Percentiles rank a stretch among this genome's conserved stretches.
Evolutionary conservation across 2,113 vertebrate genomes (phyloP).

Genomic region (Perca fluviatilis): DNA sequence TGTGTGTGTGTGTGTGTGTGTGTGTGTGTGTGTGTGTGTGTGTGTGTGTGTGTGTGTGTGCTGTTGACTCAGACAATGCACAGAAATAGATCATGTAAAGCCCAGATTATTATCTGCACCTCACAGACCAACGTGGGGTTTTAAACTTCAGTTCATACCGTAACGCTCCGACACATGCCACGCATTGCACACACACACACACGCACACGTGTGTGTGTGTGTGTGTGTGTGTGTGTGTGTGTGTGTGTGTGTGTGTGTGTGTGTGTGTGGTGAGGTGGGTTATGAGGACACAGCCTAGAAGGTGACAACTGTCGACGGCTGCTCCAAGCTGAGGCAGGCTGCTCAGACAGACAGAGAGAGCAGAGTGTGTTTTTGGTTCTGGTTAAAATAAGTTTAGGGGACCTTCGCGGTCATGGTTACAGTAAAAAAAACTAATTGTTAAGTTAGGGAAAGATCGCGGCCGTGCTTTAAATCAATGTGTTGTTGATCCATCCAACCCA

Average conservation of each 20-base stretch:
- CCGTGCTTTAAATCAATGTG: too few relatives aligned
- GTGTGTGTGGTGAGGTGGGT: slow-evolving; percentile 31
- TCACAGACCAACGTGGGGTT: slow-evolving; percentile 32
- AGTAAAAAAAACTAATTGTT: background rate
- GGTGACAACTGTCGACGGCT: slow-evolving; percentile 36
- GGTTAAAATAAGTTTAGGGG: too few relatives aligned
- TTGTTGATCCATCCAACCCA: too few relatives aligned
- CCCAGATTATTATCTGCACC: slow-evolving; percentile 58
- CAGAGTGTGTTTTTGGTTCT: background rate
- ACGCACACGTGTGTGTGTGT: background rate
- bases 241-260: slow-evolving; percentile 15
- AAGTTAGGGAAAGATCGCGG: background rate
- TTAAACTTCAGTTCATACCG: slow-evolving; percentile 18
- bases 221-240: slow-evolving; percentile 5
- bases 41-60: background rate
- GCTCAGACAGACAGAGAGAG: slow-evolving; percentile 4
- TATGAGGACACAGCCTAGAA: slow-evolving; percentile 9
- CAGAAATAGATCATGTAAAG: slow-evolving; percentile 70
- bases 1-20: slow-evolving; percentile 21
- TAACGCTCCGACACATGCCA: too few relatives aligned
- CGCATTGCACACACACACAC: background rate
- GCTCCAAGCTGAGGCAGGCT: slow-evolving; percentile 27
- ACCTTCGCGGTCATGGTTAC: background rate
- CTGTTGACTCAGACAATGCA: background rate
- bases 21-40: slow-evolving; percentile 2